Evolutionary conservation across 2,888 invertebrate genomes (phyloP), one percentile per base, ranked within the genome.

Genomic region (Euphydryas editha): DNA sequence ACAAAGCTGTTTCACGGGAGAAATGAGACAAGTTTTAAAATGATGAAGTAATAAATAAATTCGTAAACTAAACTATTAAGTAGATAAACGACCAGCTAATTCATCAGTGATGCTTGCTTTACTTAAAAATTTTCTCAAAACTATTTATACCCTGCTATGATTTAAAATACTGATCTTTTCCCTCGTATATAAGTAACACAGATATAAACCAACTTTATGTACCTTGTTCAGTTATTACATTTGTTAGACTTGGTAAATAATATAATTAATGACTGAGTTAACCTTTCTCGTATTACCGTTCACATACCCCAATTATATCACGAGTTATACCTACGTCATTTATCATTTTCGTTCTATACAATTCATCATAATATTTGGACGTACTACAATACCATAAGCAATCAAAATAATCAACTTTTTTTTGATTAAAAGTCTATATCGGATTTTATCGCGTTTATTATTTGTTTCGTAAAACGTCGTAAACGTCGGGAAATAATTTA

Each of bases 241-340:
- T 17, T 37, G 62, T 57, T 56, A 56, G 46, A 57, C 56, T 20
- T 47, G n/a, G 44, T 37, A 17, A 47, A 36, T 62, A 36, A 7
- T 57, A 62, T 57, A 56, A 62, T 39, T 62, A 56, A 62, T 56
- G 18, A 37, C 17, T 36, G 18, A 46, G 20, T 20, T 57, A 21
- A 21, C 37, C 46, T 62, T 20, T 47, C 20, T 56, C 44, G 20
- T 37, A 8, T n/a, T 24, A 24, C 24, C n/a, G 21, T 24, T 51
- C 20, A n/a, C 8, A n/a, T 15, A 51, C 21, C 15, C 24, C 21
- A 15, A 24, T 51, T 7, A 51, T 24, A 24, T n/a, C 15, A n/a
- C 49, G 24, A 51, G 21, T 51, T 51, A 13, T 6, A 49, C 13
- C 20, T 13, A 51, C 13, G 15, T 21, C 13, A 51, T 24, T 15